Evolutionary conservation across 2,888 invertebrate genomes (phyloP).

Genomic region (Galerucella nymphaeae): DNA sequence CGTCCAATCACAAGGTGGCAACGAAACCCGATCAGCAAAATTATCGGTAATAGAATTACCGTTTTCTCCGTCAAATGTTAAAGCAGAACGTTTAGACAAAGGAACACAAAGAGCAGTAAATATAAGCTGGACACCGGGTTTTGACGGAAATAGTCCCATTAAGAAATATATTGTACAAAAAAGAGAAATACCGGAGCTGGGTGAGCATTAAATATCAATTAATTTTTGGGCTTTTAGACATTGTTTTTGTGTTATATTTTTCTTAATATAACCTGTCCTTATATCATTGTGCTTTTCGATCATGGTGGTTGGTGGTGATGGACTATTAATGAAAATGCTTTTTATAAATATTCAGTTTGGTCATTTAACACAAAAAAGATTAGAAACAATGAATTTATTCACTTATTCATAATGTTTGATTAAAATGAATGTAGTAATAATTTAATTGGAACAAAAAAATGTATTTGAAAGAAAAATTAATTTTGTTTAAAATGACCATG

Average conservation of each 20-base stretch:
- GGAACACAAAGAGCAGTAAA: slow-evolving; percentile 83
- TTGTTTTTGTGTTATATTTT: slow-evolving; percentile 59
- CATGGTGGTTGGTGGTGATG: slow-evolving; percentile 25
- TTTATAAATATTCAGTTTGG: not conserved
- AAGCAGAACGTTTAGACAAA: slow-evolving; percentile 75
- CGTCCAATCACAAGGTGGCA: slow-evolving; percentile 90
- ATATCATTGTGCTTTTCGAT: slow-evolving; percentile 15
- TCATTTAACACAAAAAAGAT: not conserved
- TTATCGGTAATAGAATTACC: slow-evolving; percentile 94
- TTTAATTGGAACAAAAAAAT: no score
- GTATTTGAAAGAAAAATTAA: no score
- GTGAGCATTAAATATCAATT: slow-evolving; percentile 66
- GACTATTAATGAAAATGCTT: slow-evolving; percentile 19
- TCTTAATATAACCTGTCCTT: slow-evolving; percentile 30
- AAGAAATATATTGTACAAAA: slow-evolving; percentile 92
- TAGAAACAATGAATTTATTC: not conserved
- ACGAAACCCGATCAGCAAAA: slow-evolving; percentile 88
- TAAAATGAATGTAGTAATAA: no score
- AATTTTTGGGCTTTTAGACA: slow-evolving; percentile 47
- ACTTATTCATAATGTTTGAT: not conserved
- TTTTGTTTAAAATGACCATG: no score
- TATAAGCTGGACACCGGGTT: slow-evolving; percentile 94
- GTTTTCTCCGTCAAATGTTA: slow-evolving; percentile 89
- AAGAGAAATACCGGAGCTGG: slow-evolving; percentile 87
- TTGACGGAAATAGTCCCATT: slow-evolving; percentile 97